Evolutionary conservation across 2,797 vertebrate genomes (phyloP).

Genomic region (Myotis daubentonii): DNA sequence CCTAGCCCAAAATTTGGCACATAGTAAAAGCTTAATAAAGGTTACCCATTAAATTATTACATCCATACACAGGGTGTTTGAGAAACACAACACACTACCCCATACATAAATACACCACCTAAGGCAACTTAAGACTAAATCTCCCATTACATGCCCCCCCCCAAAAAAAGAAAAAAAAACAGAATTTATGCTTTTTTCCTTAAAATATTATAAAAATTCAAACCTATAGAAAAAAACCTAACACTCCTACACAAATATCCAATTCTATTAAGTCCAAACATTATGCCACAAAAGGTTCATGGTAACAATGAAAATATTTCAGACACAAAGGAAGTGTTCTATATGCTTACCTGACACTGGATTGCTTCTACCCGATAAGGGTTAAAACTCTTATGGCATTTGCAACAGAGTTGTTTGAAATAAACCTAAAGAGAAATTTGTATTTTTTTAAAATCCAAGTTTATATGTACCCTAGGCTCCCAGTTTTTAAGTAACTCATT

Average conservation of each 20-base stretch:
- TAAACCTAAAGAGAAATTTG: slow-evolving; percentile 90
- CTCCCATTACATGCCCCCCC: neutral
- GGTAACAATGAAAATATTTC: neutral
- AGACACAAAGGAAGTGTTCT: neutral
- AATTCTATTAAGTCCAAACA: neutral
- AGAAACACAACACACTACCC: neutral
- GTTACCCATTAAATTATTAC: neutral
- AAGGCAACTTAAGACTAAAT: neutral
- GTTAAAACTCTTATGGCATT: slow-evolving; percentile 94
- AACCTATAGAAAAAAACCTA: neutral
- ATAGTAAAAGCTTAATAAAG: neutral
- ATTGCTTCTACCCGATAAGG: slow-evolving; percentile 96
- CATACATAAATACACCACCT: neutral
- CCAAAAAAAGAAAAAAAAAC: neutral
- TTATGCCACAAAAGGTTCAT: neutral
- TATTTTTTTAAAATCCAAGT: neutral
- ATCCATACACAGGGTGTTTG: neutral
- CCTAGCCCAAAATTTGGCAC: neutral
- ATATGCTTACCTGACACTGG: slow-evolving; percentile 91
- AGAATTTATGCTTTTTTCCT: neutral
- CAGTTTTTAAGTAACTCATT: neutral
- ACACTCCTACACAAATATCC: neutral
- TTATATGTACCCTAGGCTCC: neutral
- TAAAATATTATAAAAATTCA: slow-evolving; percentile 27
- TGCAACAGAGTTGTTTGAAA: slow-evolving; percentile 98